phyloP scores from a whole-genome alignment of 1,140 invertebrate species.

The Eurosta solidaginis region DNA sequence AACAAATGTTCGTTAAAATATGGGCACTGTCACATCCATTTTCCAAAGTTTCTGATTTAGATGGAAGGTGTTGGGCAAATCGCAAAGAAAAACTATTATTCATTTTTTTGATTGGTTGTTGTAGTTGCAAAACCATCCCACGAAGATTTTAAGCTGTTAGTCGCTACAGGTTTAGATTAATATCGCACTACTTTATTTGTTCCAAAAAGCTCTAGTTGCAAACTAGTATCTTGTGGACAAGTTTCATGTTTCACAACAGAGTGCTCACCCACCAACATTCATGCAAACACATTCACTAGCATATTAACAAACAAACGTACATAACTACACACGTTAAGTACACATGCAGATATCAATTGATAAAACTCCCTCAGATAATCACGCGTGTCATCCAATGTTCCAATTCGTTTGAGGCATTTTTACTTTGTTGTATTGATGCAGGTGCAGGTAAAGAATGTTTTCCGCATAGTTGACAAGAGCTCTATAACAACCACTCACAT shows the following conservation, averaged over 20 bases:
- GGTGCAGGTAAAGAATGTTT: conserved; percentile 55
- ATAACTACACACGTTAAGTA: background rate
- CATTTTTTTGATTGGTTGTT: no score
- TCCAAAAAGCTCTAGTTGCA: no score
- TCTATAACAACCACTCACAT: background rate
- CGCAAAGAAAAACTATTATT: no score
- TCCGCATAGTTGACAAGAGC: conserved; percentile 53
- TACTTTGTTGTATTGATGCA: conserved; percentile 37
- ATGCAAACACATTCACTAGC: background rate
- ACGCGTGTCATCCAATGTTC: conserved; percentile 15
- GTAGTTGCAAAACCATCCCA: no score
- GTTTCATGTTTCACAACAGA: background rate
- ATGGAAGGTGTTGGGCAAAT: no score
- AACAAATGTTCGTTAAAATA: no score
- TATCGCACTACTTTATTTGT: no score
- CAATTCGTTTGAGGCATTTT: background rate
- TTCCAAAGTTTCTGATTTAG: no score
- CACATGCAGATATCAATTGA: background rate
- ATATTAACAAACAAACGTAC: background rate
- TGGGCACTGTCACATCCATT: no score
- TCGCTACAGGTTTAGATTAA: no score
- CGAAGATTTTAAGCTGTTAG: no score
- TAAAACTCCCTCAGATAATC: conserved; percentile 9
- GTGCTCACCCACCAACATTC: background rate
- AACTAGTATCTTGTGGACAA: background rate